A percentile compares a stretch with the other conserved stretches of the same genome.
phyloP scores from a whole-genome alignment of 2,797 vertebrate species.

The Halcyon chelicuti region DNA sequence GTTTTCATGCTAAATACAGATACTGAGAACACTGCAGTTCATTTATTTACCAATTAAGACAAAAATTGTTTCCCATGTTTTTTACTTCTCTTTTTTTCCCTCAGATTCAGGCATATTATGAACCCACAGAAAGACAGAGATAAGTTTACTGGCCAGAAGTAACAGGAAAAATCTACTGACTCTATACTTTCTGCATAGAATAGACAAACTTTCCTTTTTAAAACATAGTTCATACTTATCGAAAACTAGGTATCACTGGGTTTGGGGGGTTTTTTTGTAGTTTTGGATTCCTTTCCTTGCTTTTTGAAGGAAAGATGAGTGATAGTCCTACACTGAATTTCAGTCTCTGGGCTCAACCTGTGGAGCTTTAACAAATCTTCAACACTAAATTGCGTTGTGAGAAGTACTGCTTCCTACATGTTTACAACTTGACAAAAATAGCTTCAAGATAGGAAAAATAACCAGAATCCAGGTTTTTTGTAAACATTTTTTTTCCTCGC shows the following conservation, averaged over 20 bases:
- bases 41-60: slow-evolving; percentile 3
- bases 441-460: neutral
- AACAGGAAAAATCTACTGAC: neutral
- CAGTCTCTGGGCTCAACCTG: neutral
- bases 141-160: neutral
- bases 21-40: neutral
- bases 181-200: neutral
- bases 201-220: neutral
- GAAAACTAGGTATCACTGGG: neutral
- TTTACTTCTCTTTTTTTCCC: neutral
- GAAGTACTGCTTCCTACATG: neutral
- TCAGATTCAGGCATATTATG: neutral
- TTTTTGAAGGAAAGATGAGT: neutral
- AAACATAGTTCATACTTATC: neutral
- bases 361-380: neutral
- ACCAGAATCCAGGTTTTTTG: neutral
- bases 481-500: neutral
- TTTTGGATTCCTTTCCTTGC: neutral
- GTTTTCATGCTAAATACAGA: slow-evolving; percentile 14
- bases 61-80: neutral
- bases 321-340: neutral
- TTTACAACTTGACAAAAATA: neutral
- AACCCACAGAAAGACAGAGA: neutral
- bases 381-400: neutral
- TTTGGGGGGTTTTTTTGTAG: neutral